phyloP scores from a whole-genome alignment of 2,113 vertebrate species.

The Conger conger region DNA sequence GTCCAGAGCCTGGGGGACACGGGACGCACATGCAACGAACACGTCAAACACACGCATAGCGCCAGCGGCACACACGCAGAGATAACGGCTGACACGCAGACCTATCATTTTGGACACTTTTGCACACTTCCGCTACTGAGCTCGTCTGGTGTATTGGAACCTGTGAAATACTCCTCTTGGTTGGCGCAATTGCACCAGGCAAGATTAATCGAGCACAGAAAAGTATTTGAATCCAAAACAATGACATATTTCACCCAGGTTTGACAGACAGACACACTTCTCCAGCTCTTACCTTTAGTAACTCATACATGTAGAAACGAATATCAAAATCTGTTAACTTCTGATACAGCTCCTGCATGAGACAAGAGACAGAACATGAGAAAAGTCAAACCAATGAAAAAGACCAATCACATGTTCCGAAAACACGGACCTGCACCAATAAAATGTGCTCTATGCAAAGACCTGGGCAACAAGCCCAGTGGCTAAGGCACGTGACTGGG shows the following conservation, averaged over 20 bases:
- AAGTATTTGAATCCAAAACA: too few relatives aligned
- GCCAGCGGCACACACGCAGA: not conserved
- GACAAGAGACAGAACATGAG: slow-evolving; percentile 40
- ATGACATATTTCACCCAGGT: too few relatives aligned
- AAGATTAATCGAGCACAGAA: too few relatives aligned
- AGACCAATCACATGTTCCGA: not conserved
- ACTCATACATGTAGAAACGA: slow-evolving; percentile 98
- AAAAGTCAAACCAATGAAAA: not conserved
- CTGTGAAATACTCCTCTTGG: too few relatives aligned
- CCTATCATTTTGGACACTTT: too few relatives aligned
- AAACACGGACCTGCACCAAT: not conserved
- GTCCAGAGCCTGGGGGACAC: slow-evolving; percentile 87
- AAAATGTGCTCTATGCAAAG: not conserved
- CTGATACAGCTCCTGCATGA: slow-evolving; percentile 92
- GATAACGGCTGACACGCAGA: not conserved
- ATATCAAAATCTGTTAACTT: slow-evolving; percentile 98
- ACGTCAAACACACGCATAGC: not conserved
- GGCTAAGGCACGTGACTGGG: too few relatives aligned
- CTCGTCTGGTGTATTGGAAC: too few relatives aligned
- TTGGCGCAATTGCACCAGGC: too few relatives aligned
- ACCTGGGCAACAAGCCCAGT: too few relatives aligned
- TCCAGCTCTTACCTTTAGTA: slow-evolving; percentile 86
- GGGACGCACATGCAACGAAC: not conserved
- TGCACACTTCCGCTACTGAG: too few relatives aligned
- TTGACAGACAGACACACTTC: not conserved